Base-by-base conservation (phyloP, 2,113 vertebrate genomes). In the Boulengeromyrus knoepffleri region DNA sequence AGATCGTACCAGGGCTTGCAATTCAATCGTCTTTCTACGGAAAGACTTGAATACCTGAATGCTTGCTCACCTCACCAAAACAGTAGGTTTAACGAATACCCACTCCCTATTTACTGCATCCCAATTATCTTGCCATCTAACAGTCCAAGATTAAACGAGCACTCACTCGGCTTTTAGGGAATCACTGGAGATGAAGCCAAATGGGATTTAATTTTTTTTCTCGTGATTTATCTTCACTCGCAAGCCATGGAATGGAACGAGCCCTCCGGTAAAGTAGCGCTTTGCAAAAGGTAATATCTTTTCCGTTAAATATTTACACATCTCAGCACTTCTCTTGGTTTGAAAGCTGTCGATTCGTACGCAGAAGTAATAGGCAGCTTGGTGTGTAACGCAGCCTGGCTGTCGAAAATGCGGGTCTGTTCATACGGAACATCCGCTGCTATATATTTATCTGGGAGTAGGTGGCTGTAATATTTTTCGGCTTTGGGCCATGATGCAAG, bases 161-260 rank as follows among this genome's bases (percentile, higher is more conserved):
- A 52, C 66, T 47, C 90, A 80, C 52, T 89, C 49, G 62, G 62
- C 52, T 89, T 87, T 74, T 52, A 70, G 83, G 88, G 86, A 84
- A 90, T 89, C 89, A 80, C 58, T 58, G 85, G 62, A 88, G 90
- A 91, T 66, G 80, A 39, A 84, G 27, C 17, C 19, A 83, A 89
- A 50, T 21, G 80, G 89, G 89, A 91, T 90, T 88, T 85, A 80
- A 90, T 56, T 36, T 86, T 39, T 91, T 91, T 85, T 31, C 21
- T 80, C 66, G 17, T 36, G 74, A 86, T 50, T 66, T 83, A 80
- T 45, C 70, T 70, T 80, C 53, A 70, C 90, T 21, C 17, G 85
- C 87, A 77, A 90, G 58, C 46, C 39, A 89, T 90, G 89, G 77
- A 85, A 90, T 91, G 89, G 91, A 53, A 91, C 66, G 89, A 90